These are phyloP conservation scores for Amaurobius ferox DNA, from an alignment of 2,888 invertebrate species.

Conservation along the genomic window DNA sequence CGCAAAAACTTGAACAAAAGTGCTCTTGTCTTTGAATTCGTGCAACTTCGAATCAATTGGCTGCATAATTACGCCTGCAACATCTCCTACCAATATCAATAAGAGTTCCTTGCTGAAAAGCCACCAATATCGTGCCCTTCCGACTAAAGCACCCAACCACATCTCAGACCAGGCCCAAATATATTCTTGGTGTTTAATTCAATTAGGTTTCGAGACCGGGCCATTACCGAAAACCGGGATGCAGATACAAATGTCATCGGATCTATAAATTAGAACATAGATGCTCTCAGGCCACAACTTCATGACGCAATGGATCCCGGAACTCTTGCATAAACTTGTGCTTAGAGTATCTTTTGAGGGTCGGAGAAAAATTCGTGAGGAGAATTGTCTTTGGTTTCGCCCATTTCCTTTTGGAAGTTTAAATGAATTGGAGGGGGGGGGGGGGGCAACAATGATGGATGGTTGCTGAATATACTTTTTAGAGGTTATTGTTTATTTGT, in stretches of 20 bases:
- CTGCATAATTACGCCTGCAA: too few relatives aligned
- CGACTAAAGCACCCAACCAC: not conserved
- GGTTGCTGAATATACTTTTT: not conserved
- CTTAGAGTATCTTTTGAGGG: conserved; percentile 31
- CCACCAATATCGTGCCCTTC: too few relatives aligned
- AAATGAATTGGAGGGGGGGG: not conserved
- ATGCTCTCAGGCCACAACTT: not conserved
- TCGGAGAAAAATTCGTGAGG: conserved; percentile 31
- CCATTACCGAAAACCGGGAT: conserved; percentile 18
- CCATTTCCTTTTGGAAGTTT: too few relatives aligned
- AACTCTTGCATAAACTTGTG: conserved; percentile 31
- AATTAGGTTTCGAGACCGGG: not conserved
- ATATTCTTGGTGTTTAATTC: conserved; percentile 17
- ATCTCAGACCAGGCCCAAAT: not conserved
- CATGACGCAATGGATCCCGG: conserved; percentile 41
- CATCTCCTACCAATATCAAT: too few relatives aligned
- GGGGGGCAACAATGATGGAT: conserved; percentile 37
- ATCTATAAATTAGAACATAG: conserved; percentile 24
- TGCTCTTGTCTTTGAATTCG: too few relatives aligned
- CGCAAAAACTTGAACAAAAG: too few relatives aligned
- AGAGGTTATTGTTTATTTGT: not conserved
- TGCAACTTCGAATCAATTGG: too few relatives aligned
- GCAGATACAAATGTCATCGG: not conserved
- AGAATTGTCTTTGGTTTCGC: not conserved
- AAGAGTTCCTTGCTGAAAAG: too few relatives aligned